These are phyloP conservation scores for Drosophila infuscata DNA, from an alignment of 2,888 invertebrate species.

Conservation along the genomic window DNA sequence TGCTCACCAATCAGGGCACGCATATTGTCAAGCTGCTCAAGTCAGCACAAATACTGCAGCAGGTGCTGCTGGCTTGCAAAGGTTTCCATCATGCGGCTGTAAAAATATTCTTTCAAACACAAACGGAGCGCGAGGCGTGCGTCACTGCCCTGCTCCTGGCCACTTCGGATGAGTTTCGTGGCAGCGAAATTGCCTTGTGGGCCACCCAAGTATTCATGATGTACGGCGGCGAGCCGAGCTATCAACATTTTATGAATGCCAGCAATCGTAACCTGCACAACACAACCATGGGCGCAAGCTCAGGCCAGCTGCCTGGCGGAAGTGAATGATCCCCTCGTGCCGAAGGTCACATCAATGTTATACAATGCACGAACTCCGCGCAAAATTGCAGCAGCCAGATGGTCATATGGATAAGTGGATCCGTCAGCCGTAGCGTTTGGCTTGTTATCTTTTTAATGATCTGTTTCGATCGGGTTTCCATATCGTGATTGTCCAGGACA, in stretches of 20 bases:
- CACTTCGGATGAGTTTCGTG: too few relatives aligned
- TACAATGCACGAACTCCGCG: slow-evolving; percentile 88
- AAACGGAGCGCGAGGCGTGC: too few relatives aligned
- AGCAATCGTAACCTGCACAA: slow-evolving; percentile 49
- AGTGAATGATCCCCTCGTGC: slow-evolving; percentile 84
- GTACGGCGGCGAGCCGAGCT: slow-evolving; percentile 92
- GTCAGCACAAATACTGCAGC: too few relatives aligned
- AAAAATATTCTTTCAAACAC: too few relatives aligned
- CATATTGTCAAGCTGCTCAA: slow-evolving; percentile 93
- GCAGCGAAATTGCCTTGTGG: slow-evolving; percentile 93
- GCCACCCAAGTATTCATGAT: slow-evolving; percentile 96
- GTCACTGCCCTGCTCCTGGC: too few relatives aligned
- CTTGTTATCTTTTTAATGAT: slow-evolving; percentile 88
- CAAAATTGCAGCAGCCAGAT: slow-evolving; percentile 96
- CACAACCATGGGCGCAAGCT: slow-evolving; percentile 39
- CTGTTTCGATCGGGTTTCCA: slow-evolving; percentile 68
- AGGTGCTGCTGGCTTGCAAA: too few relatives aligned
- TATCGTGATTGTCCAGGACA: slow-evolving; percentile 35
- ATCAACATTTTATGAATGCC: slow-evolving; percentile 68
- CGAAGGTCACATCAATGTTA: slow-evolving; percentile 72
- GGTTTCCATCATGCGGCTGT: slow-evolving; percentile 96
- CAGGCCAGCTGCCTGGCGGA: slow-evolving; percentile 83
- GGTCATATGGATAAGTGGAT: slow-evolving; percentile 95
- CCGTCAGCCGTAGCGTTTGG: slow-evolving; percentile 89
- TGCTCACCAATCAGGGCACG: slow-evolving; percentile 95